A percentile compares a stretch with the other conserved stretches of the same genome.
Evolutionary conservation across 2,888 invertebrate species (phyloP).

Genomic region (Tipula unca): DNA sequence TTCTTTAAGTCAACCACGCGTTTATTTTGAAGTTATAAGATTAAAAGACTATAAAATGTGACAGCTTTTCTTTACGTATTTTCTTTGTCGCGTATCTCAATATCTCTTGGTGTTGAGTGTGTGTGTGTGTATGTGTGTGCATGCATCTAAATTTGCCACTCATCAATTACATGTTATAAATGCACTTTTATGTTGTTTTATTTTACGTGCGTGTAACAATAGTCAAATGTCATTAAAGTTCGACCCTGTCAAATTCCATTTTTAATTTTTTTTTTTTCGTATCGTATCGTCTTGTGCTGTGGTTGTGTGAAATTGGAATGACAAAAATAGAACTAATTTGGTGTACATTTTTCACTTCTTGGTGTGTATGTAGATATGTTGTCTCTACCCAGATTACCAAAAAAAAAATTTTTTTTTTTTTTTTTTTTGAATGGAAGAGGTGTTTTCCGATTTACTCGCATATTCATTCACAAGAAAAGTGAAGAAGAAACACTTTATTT

Average conservation of each 20-base stretch:
- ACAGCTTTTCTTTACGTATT: conserved; percentile 14
- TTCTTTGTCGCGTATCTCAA: not conserved
- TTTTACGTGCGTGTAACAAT: conserved; percentile 14
- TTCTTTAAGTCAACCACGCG: conserved; percentile 18
- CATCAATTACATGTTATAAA: not conserved
- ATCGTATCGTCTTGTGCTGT: too few species aligned
- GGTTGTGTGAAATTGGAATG: not conserved
- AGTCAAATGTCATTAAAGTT: conserved; percentile 16
- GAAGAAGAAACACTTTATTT: not conserved
- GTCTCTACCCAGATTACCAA: not conserved
- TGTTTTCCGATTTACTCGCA: not conserved
- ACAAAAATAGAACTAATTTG: not conserved
- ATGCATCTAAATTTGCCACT: not conserved
- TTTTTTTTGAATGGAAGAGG: not conserved
- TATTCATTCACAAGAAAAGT: conserved; percentile 3
- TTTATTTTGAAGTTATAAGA: conserved; percentile 9
- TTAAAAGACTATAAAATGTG: conserved; percentile 17
- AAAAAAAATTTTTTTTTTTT: not conserved
- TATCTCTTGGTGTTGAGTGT: not conserved
- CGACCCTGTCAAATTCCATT: conserved; percentile 17
- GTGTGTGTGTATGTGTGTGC: not conserved
- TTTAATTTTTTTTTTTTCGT: not conserved
- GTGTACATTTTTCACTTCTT: not conserved
- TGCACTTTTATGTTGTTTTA: conserved; percentile 14
- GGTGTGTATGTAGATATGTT: not conserved